Conservation (phyloP, 2,888 invertebrate genomes). For the Polymixis lichenea region DNA sequence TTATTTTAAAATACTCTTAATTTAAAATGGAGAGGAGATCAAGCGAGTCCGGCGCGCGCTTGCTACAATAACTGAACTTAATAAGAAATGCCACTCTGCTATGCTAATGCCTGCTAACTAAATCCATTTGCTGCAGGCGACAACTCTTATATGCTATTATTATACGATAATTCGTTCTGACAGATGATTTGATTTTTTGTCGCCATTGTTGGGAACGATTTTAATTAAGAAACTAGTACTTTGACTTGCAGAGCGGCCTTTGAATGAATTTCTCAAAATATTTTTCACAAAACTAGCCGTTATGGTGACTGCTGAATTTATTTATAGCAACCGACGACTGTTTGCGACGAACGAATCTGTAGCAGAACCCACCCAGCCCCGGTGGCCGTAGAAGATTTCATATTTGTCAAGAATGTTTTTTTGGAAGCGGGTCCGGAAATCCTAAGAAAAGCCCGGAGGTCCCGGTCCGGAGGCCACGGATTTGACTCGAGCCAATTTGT, state of each 20-base stretch:
- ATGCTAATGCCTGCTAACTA: slow-evolving; percentile 54
- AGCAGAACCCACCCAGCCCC: background rate
- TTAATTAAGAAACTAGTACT: slow-evolving; percentile 15
- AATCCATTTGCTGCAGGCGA: slow-evolving; percentile 59
- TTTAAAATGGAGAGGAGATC: slow-evolving; percentile 42
- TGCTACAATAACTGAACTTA: slow-evolving; percentile 43
- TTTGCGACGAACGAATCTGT: background rate
- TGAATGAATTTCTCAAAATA: background rate
- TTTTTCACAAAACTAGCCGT: background rate
- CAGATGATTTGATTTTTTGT: slow-evolving; percentile 46
- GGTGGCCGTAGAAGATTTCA: slow-evolving; percentile 11
- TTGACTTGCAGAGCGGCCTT: background rate
- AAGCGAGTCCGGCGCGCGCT: background rate
- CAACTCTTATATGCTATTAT: slow-evolving; percentile 61
- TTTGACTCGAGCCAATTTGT: slow-evolving; percentile 46
- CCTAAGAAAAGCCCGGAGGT: slow-evolving; percentile 57
- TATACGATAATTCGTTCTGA: slow-evolving; percentile 53
- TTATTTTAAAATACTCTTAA: slow-evolving; percentile 47
- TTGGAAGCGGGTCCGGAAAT: slow-evolving; percentile 50
- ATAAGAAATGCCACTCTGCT: slow-evolving; percentile 57
- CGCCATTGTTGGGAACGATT: slow-evolving; percentile 1
- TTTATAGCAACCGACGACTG: background rate
- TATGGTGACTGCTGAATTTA: background rate
- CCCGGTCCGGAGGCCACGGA: slow-evolving; percentile 22
- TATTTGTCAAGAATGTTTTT: slow-evolving; percentile 42